Percentiles rank a stretch among this genome's conserved stretches.
Conservation (phyloP, 2,888 invertebrate genomes). For the Trissoscelio sp. region DNA sequence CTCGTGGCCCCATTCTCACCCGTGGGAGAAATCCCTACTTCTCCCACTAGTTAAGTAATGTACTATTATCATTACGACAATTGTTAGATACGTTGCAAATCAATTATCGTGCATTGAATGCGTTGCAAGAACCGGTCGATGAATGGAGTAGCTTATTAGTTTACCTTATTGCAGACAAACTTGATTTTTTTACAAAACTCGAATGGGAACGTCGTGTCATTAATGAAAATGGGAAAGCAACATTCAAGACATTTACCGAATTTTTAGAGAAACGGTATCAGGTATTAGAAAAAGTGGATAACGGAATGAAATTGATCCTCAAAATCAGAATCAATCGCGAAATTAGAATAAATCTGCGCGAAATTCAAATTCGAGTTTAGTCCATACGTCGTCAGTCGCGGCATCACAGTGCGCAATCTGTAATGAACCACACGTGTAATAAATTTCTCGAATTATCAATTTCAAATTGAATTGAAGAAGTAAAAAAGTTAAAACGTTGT, state of each 20-base stretch:
- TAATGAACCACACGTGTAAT: background rate
- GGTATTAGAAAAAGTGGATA: conserved; percentile 36
- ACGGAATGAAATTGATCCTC: conserved; percentile 5
- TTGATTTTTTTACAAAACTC: conserved; percentile 66
- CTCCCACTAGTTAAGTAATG: no score
- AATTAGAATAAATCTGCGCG: background rate
- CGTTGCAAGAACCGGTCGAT: conserved; percentile 69
- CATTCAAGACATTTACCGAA: conserved; percentile 10
- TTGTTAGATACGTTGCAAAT: conserved; percentile 63
- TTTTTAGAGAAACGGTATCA: conserved; percentile 30
- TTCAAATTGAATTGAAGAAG: background rate
- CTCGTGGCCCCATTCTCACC: no score
- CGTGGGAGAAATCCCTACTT: no score
- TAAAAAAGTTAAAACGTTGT: background rate
- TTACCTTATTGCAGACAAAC: conserved; percentile 69
- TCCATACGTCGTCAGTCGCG: background rate
- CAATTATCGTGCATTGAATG: conserved; percentile 65
- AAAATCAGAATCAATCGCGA: conserved; percentile 1
- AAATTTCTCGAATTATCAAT: background rate
- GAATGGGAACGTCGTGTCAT: conserved; percentile 68
- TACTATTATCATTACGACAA: conserved; percentile 48
- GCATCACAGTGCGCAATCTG: background rate
- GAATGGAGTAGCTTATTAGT: conserved; percentile 71
- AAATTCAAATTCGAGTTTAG: background rate
- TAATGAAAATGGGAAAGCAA: background rate